Evolutionary conservation across 2,797 vertebrate species (phyloP).

Genomic region (Anas bernieri): DNA sequence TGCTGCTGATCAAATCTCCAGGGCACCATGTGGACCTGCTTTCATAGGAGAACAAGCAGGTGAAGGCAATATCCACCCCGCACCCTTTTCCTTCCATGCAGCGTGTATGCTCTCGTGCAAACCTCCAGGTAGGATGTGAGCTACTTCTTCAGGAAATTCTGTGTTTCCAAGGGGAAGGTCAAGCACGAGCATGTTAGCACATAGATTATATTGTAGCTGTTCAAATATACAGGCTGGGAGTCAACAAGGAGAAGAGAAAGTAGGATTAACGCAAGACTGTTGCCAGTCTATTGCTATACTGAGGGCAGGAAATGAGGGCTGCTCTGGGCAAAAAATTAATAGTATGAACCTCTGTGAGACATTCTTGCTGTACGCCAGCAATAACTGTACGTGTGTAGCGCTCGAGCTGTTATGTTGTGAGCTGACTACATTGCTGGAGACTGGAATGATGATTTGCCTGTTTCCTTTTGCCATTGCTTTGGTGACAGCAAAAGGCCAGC

Average conservation of each 20-base stretch:
- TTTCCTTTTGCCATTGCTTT: background rate
- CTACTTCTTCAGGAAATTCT: background rate
- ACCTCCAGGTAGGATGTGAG: background rate
- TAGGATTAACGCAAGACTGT: background rate
- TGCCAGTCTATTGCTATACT: background rate
- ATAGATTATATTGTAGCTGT: background rate
- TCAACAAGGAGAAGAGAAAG: background rate
- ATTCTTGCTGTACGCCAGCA: background rate
- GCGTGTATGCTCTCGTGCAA: background rate
- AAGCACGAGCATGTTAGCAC: fast-evolving
- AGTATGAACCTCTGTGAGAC: background rate
- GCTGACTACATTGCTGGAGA: background rate
- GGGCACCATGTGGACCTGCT: background rate
- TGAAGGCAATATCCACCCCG: fast-evolving
- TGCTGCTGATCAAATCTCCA: no score
- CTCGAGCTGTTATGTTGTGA: background rate
- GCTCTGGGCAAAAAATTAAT: background rate
- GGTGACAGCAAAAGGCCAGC: background rate
- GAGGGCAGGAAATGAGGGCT: background rate
- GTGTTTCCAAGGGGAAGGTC: background rate
- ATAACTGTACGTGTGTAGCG: background rate
- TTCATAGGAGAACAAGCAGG: background rate
- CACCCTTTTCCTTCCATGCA: background rate
- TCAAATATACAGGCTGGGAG: background rate
- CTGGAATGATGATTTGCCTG: background rate